Evolutionary conservation across 37 sponge, comb jelly and placozoan genomes (phyloP).

Genomic region (Hormiphora californensis): DNA sequence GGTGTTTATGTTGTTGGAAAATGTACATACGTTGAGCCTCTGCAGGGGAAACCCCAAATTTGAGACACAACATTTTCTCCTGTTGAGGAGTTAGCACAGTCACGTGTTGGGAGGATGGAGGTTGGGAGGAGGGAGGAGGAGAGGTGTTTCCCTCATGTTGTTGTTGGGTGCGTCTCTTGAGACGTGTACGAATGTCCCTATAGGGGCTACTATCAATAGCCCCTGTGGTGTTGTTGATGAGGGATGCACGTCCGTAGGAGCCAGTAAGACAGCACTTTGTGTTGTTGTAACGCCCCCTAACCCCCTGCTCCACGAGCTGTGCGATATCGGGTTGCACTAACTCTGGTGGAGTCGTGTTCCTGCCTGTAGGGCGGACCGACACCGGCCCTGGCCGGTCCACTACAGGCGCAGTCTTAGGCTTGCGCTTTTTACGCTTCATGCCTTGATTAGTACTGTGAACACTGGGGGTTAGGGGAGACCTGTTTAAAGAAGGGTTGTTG

Average conservation of each 20-base stretch:
- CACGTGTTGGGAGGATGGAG: no score
- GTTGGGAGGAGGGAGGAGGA: no score
- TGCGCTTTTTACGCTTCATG: slow-evolving; percentile 34
- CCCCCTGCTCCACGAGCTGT: slow-evolving; percentile 10
- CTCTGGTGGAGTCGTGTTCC: slow-evolving; percentile 31
- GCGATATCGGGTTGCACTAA: slow-evolving; percentile 39
- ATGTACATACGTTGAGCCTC: slow-evolving; percentile 42
- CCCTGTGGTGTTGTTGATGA: no score
- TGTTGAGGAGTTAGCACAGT: slow-evolving; percentile 51
- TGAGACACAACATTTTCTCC: slow-evolving; percentile 53
- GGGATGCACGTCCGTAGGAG: slow-evolving; percentile 46
- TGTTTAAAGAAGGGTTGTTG: slow-evolving; percentile 36
- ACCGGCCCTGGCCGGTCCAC: neutral
- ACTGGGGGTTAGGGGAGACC: slow-evolving; percentile 51
- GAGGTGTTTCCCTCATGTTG: no score
- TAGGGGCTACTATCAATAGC: no score
- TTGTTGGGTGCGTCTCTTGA: neutral
- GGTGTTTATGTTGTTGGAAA: slow-evolving; percentile 41
- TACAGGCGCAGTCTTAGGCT: slow-evolving; percentile 13
- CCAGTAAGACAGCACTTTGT: neutral
- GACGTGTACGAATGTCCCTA: neutral
- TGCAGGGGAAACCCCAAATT: slow-evolving; percentile 33
- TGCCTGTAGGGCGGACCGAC: neutral
- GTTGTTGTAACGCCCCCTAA: slow-evolving; percentile 40
- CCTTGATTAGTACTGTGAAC: neutral